Evolutionary conservation across 35 echinoderm and acorn worm genomes (phyloP), one percentile per base, ranked within the genome.

Genomic region (Heliocidaris tuberculata): DNA sequence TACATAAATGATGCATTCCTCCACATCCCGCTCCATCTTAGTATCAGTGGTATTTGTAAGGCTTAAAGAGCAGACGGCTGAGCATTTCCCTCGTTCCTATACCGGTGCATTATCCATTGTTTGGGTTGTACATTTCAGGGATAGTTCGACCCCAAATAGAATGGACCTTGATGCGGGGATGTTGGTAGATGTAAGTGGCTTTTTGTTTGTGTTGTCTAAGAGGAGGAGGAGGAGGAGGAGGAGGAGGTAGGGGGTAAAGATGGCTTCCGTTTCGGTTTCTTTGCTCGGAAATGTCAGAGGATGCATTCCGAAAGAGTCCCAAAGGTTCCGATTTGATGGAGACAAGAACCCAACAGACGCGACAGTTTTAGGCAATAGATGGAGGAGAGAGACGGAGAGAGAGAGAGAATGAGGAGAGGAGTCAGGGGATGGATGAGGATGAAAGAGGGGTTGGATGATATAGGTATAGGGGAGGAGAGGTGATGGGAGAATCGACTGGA

Each of bases 101-200:
- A 78, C 1, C 19, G 17, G 17, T 78, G 65, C 65, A 21, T 78
- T 78, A 78, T 78, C 17, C 65, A 78, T n/a, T 78, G 65, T 78
- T 78, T 78, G 65, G 65, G 65, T 78, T 78, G 65, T 78, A 78
- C 65, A 78, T 78, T 78, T 78, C 65, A 78, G 65, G 65, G 65
- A 78, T 78, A 78, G 21, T 78, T 78, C 65, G 27, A 78, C 27
- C 65, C 65, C 65, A 78, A 78, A 78, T 78, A 78, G 65, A 78
- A 27, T 27, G 65, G 27, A 78, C 65, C 65, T 78, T 78, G 65
- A 24, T 78, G 65, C 21, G 65, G 35, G 35, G 35, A 78, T 78
- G 65, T 78, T 78, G 65, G 65, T 78, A n/a, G 65, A 78, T n/a
- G 65, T 78, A 78, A 78, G 65, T 78, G 65, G 19, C 21, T 78